Conservation (phyloP, 2,113 vertebrate species). For the Heterotis niloticus region DNA sequence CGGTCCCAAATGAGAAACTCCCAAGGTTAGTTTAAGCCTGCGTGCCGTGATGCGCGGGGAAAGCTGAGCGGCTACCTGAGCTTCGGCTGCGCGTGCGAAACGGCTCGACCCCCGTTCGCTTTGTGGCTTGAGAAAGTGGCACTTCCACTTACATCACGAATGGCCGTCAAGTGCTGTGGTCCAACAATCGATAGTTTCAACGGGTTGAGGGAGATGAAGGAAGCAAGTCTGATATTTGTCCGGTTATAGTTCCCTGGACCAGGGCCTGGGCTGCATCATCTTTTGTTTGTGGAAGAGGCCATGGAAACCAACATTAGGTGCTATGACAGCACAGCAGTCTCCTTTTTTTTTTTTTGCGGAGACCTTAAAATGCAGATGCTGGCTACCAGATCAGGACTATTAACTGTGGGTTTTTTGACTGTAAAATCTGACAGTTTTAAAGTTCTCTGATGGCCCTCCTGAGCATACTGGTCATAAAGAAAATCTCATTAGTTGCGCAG, state of each 20-base stretch:
- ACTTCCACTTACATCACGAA: constrained; percentile 32
- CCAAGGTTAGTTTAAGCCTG: no score
- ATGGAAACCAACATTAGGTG: background rate
- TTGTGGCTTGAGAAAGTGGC: constrained; percentile 49
- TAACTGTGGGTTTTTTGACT: constrained; percentile 29
- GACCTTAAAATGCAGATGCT: background rate
- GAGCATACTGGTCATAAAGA: constrained; percentile 34
- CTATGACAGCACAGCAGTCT: no score
- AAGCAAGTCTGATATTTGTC: background rate
- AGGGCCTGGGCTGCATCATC: background rate
- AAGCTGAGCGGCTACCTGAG: background rate
- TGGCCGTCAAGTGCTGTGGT: no score
- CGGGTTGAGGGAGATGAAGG: background rate
- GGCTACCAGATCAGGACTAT: background rate
- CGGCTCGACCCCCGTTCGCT: no score
- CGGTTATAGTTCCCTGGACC: constrained; percentile 1
- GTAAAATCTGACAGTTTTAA: constrained; percentile 29
- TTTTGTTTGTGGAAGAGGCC: background rate
- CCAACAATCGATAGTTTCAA: background rate
- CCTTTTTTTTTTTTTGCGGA: background rate
- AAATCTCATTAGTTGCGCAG: constrained; percentile 44
- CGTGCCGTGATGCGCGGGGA: no score
- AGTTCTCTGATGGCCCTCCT: constrained; percentile 32
- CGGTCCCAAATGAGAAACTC: no score
- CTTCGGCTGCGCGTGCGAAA: no score